phyloP scores from a whole-genome alignment of 2,888 invertebrate genomes.

The Pachymerium ferrugineum region DNA sequence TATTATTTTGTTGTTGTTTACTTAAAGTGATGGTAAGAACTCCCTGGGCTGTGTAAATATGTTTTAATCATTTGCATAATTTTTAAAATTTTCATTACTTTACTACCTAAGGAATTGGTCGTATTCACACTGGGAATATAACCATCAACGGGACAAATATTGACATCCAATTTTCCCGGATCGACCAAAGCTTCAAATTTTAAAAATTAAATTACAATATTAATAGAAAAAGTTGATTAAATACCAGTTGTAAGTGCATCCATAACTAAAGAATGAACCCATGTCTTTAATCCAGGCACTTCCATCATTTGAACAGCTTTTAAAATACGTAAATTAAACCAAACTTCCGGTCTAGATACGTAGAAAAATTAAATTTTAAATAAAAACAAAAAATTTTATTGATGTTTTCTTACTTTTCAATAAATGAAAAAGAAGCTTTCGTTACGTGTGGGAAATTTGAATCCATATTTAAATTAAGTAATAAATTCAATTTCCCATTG shows the following conservation, averaged over 20 bases:
- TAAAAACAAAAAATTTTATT: too few relatives aligned
- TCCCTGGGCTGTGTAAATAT: conserved; percentile 45
- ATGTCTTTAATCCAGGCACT: conserved; percentile 53
- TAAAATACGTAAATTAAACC: conserved; percentile 53
- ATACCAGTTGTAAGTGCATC: conserved; percentile 48
- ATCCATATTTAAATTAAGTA: conserved; percentile 51
- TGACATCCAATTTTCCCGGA: conserved; percentile 44
- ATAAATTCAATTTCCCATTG: conserved; percentile 50
- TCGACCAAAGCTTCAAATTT: conserved; percentile 47
- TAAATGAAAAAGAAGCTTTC: conserved; percentile 51
- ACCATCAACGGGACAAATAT: conserved; percentile 40
- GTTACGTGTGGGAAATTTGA: conserved; percentile 54
- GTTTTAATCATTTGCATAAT: background rate
- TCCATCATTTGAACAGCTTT: conserved; percentile 54
- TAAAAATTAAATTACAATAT: background rate
- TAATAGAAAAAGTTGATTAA: background rate
- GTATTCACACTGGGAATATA: conserved; percentile 32
- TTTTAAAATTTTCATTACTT: background rate
- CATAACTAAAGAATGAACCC: conserved; percentile 54
- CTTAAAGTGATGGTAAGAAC: conserved; percentile 50
- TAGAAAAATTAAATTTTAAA: background rate
- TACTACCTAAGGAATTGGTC: conserved; percentile 30
- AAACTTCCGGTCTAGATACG: conserved; percentile 50
- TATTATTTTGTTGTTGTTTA: conserved; percentile 40
- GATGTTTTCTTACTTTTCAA: conserved; percentile 47